Evolutionary conservation across 2,888 invertebrate genomes (phyloP), one percentile per base, ranked within the genome.

Genomic region (Fragum sueziense): DNA sequence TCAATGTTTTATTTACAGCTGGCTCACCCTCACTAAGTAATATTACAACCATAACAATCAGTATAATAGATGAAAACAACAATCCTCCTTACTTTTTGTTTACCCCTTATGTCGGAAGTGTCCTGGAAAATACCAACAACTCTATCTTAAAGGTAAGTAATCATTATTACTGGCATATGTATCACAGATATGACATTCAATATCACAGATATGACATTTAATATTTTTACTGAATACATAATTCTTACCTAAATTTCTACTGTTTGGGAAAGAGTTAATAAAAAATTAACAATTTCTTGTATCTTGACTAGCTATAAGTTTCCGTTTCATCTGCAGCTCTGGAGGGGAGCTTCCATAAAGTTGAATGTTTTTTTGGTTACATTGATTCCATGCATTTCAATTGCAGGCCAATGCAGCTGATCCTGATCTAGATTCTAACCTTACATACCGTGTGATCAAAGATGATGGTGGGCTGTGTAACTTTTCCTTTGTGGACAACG

Each of bases 341-440:
- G n/a, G n/a, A n/a, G n/a, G n/a, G n/a, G n/a, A n/a, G n/a, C n/a
- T n/a, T n/a, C n/a, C n/a, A n/a, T n/a, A n/a, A n/a, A n/a, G n/a
- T 37, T 37, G 6, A 37, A 6, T 37, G 14, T 37, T 14, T 37
- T 37, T 37, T 37, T 37, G 37, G 37, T 37, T 37, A 14, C 14
- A 6, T 37, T 9, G 6, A 37, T 37, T 9, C 14, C 14, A 6
- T 37, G 6, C 37, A 37, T 9, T 37, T 9, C 6, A 37, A 37
- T 37, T 47, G 47, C n/a, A 76, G 76, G 70, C 70, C 0, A 27
- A 70, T 70, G 76, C 69, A n/a, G n/a, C 11, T 14, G 76, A 76
- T 33, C 62, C 70, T n/a, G 76, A 76, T 62, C 34, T 70, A 20
- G 34, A 61, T 41, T 34, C 47, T 14, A 65, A 11, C 6, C 41